Evolutionary conservation across 2,888 invertebrate genomes (phyloP).

Genomic region (Notodonta dromedarius): DNA sequence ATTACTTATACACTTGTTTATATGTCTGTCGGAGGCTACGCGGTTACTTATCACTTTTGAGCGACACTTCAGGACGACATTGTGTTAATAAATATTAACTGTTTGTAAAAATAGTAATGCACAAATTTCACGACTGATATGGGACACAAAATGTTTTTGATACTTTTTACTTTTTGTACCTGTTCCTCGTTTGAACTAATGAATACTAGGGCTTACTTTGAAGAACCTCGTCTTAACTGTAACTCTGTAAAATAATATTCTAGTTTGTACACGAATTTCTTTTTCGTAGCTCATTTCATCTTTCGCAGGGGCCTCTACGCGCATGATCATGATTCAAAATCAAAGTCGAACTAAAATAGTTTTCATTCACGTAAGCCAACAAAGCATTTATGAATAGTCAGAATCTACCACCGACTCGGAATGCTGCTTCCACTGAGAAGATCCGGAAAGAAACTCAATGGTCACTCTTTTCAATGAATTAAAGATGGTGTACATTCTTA

Average conservation of each 20-base stretch:
- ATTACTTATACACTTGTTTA: constrained; percentile 74
- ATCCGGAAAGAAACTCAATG: too few relatives aligned
- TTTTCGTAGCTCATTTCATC: constrained; percentile 17
- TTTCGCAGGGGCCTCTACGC: constrained; percentile 30
- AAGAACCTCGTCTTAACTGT: constrained; percentile 65
- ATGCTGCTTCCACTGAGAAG: too few relatives aligned
- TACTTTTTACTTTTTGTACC: constrained; percentile 78
- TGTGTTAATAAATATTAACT: constrained; percentile 67
- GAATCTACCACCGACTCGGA: too few relatives aligned
- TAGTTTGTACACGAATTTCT: constrained; percentile 62
- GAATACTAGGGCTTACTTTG: constrained; percentile 61
- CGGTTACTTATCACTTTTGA: constrained; percentile 77
- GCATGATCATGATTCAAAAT: constrained; percentile 18
- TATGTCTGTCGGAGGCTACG: constrained; percentile 82
- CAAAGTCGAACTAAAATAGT: too few relatives aligned
- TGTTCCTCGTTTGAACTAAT: constrained; percentile 71
- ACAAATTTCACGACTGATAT: constrained; percentile 82
- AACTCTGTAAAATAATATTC: constrained; percentile 52
- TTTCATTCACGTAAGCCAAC: too few relatives aligned
- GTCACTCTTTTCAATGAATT: too few relatives aligned
- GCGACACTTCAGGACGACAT: constrained; percentile 81
- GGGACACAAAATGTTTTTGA: constrained; percentile 83
- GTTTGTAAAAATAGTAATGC: constrained; percentile 77
- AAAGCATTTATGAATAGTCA: too few relatives aligned
- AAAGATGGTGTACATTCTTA: too few relatives aligned